Percentiles rank a stretch among this genome's conserved stretches.
phyloP scores from a whole-genome alignment of 2,888 invertebrate species.

The Limnephilus marmoratus region DNA sequence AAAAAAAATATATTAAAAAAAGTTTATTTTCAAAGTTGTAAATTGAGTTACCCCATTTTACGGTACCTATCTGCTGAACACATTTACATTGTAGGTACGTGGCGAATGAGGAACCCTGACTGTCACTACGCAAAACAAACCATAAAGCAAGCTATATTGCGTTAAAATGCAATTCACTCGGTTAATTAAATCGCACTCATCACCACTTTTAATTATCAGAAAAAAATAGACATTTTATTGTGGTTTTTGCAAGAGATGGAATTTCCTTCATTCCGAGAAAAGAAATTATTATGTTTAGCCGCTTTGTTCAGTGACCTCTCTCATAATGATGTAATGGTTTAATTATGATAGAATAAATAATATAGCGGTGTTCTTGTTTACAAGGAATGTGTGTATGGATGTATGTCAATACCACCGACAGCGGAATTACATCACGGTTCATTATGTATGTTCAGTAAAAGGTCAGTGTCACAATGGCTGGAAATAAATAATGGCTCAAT shows the following conservation, averaged over 20 bases:
- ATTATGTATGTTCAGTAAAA: constrained; percentile 29
- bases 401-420: constrained; percentile 49
- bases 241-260: not conserved
- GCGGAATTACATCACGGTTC: not conserved
- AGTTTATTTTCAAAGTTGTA: too few relatives aligned
- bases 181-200: not conserved
- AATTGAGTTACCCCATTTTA: too few relatives aligned
- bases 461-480: constrained; percentile 44
- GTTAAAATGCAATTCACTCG: not conserved
- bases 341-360: not conserved
- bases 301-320: not conserved
- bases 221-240: not conserved
- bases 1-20: too few relatives aligned
- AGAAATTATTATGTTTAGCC: not conserved
- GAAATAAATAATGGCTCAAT: constrained; percentile 41
- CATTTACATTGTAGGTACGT: not conserved
- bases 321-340: not conserved
- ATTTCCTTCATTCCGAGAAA: not conserved
- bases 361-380: not conserved
- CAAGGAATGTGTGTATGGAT: not conserved
- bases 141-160: not conserved
- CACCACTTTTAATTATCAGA: not conserved
- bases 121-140: not conserved
- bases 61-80: not conserved
- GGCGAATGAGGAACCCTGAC: not conserved